These are phyloP conservation scores for Chrysogorgia sp. DNA, from an alignment of 92 coral and sea anemone genomes.

Conservation along the genomic window DNA sequence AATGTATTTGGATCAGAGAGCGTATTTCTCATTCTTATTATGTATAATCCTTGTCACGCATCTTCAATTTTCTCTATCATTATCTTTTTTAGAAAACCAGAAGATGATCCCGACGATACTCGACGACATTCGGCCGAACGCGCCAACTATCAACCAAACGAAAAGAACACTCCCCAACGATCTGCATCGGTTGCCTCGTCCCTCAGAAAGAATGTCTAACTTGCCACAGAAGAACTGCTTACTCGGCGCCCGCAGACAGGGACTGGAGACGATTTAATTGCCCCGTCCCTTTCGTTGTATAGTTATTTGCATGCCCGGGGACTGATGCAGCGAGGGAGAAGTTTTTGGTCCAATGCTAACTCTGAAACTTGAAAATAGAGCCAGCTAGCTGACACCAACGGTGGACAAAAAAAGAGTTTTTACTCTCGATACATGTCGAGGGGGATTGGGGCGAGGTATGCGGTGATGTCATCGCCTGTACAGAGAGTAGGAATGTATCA, in stretches of 20 bases:
- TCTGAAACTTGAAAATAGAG: neutral
- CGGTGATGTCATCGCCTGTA: neutral
- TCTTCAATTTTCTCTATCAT: too few relatives aligned
- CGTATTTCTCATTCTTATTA: too few relatives aligned
- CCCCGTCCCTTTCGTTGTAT: slow-evolving; percentile 15
- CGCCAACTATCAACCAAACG: neutral
- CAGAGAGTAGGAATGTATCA: neutral
- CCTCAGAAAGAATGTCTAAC: slow-evolving; percentile 20
- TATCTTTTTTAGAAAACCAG: slow-evolving; percentile 2
- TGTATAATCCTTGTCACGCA: too few relatives aligned
- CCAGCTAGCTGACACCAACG: neutral
- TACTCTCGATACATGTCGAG: neutral
- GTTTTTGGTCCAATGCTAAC: neutral
- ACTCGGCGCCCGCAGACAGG: neutral
- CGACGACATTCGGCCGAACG: slow-evolving; percentile 25
- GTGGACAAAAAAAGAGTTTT: neutral
- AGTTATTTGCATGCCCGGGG: neutral
- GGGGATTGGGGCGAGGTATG: neutral
- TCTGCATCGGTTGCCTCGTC: slow-evolving; percentile 16
- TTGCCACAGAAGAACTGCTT: neutral
- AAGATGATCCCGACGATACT: slow-evolving; percentile 3
- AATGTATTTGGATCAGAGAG: too few relatives aligned
- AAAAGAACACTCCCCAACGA: slow-evolving; percentile 32
- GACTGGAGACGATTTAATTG: neutral
- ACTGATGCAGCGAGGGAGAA: neutral